These are phyloP conservation scores for Altica lythri DNA, from an alignment of 2,888 invertebrate genomes.

Conservation along the genomic window DNA sequence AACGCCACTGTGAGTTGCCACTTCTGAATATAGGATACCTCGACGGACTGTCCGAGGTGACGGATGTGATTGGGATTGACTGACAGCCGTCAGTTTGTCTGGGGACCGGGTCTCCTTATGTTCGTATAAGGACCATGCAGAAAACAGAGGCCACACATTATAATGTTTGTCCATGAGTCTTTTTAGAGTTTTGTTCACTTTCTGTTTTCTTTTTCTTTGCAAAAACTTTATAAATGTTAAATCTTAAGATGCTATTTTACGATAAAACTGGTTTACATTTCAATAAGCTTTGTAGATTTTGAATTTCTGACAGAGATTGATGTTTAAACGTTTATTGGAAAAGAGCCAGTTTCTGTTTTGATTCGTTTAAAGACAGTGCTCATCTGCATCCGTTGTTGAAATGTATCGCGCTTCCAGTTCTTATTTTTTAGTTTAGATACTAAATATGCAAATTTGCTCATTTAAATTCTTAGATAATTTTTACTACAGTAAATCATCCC, in stretches of 20 bases:
- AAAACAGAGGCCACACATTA: constrained; percentile 51
- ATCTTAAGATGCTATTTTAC: constrained; percentile 26
- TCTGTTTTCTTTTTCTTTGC: constrained; percentile 16
- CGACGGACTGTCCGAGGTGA: constrained; percentile 42
- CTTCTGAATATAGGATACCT: constrained; percentile 16
- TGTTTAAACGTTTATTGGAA: constrained; percentile 22
- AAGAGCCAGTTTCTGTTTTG: constrained; percentile 18
- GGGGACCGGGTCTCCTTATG: constrained; percentile 42
- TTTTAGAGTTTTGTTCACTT: constrained; percentile 32
- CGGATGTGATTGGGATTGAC: constrained; percentile 55
- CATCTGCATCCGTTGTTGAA: constrained; percentile 14
- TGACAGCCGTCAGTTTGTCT: constrained; percentile 53
- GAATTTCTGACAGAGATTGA: constrained; percentile 27
- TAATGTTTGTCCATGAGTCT: constrained; percentile 43
- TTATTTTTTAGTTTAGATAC: no score
- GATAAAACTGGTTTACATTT: constrained; percentile 29
- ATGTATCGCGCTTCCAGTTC: neutral
- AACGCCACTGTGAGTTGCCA: constrained; percentile 18
- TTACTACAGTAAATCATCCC: no score
- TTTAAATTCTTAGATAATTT: no score
- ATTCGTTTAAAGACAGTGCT: constrained; percentile 9
- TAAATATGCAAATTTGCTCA: no score
- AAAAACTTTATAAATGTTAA: constrained; percentile 29
- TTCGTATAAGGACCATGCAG: constrained; percentile 53
- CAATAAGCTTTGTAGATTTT: constrained; percentile 26